These are phyloP conservation scores for Furcifer pardalis DNA, from an alignment of 2,797 vertebrate genomes.

Conservation along the genomic window DNA sequence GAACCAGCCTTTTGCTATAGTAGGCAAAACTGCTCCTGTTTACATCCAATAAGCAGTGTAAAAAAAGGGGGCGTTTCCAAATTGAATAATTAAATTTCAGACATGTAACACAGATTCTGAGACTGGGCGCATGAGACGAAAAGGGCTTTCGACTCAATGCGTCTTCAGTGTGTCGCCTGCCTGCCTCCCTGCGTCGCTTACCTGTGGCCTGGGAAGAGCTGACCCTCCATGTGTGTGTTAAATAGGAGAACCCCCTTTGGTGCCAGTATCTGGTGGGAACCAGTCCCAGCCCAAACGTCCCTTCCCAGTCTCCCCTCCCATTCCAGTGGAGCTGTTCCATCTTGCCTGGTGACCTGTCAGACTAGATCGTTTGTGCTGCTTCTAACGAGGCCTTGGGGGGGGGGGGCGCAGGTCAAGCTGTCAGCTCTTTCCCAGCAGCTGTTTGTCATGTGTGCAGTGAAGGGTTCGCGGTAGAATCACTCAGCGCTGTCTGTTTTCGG, in stretches of 20 bases:
- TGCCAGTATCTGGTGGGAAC: no score
- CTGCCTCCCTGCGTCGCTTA: no score
- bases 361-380: neutral
- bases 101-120: neutral
- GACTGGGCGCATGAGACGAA: no score
- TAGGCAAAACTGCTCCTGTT: no score
- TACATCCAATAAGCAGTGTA: no score
- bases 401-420: neutral
- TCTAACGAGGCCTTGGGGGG: neutral
- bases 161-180: no score
- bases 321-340: neutral
- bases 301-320: neutral
- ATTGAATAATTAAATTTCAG: neutral
- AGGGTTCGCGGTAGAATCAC: neutral
- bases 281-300: neutral
- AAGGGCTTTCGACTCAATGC: no score
- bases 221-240: no score
- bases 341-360: neutral
- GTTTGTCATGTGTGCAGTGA: neutral
- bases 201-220: no score
- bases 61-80: neutral
- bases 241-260: no score
- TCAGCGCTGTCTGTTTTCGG: neutral
- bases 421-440: neutral
- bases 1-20: no score